phyloP scores from a whole-genome alignment of 2,888 invertebrate genomes.

The Mactromeris polynyma region DNA sequence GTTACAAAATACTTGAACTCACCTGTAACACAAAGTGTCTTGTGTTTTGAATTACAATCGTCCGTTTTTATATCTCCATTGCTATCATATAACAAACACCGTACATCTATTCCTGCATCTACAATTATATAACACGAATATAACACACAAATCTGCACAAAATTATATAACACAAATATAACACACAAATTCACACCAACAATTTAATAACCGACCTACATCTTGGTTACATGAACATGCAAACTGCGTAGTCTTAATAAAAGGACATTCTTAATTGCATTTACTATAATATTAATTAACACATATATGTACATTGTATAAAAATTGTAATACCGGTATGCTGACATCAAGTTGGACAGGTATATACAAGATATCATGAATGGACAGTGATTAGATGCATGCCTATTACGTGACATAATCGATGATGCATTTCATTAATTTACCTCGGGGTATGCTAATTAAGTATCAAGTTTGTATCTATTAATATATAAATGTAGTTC shows the following conservation, averaged over 20 bases:
- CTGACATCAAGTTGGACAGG: background rate
- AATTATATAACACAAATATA: too few relatives aligned
- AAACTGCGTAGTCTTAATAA: background rate
- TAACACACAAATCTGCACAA: background rate
- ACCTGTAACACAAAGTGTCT: background rate
- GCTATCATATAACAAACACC: background rate
- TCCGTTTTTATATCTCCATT: background rate
- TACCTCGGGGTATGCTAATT: background rate
- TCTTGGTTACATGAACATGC: background rate
- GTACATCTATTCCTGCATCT: background rate
- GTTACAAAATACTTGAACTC: background rate
- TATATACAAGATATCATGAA: background rate
- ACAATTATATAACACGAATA: background rate
- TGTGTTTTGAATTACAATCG: background rate
- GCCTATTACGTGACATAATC: conserved; percentile 2
- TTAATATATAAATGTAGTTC: background rate
- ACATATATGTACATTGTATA: background rate
- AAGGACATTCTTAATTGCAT: background rate
- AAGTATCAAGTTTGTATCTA: background rate
- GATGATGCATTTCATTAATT: background rate
- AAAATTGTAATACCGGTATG: background rate
- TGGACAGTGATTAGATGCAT: background rate
- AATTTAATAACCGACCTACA: background rate
- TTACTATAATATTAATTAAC: background rate
- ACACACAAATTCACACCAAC: too few relatives aligned